These are phyloP conservation scores for Falco biarmicus DNA, from an alignment of 2,797 vertebrate species.

Conservation along the genomic window DNA sequence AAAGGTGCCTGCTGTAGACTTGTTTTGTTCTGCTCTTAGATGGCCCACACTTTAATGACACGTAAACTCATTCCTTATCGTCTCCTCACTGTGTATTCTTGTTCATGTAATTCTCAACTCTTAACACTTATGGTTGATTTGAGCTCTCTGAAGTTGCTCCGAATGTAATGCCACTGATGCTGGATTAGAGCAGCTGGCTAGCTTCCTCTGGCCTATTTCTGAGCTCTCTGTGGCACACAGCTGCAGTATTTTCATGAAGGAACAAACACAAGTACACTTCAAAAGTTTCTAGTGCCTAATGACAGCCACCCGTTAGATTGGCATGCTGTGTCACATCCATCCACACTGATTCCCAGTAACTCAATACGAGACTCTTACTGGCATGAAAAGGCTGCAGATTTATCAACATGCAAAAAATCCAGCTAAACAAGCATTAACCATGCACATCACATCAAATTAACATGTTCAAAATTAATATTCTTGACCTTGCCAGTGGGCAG, in stretches of 20 bases:
- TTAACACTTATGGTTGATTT: not conserved
- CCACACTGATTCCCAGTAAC: not conserved
- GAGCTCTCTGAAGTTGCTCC: slow-evolving; percentile 18
- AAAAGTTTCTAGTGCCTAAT: not conserved
- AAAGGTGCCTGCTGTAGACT: not conserved
- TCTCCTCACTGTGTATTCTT: not conserved
- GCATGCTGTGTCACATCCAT: not conserved
- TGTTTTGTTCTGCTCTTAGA: not conserved
- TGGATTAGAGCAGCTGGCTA: not conserved
- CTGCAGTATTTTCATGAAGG: not conserved
- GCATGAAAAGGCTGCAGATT: slow-evolving; percentile 34
- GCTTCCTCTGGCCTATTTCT: not conserved
- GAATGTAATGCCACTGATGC: not conserved
- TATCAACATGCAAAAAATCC: slow-evolving; percentile 54
- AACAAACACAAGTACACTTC: not conserved
- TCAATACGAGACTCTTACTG: not conserved
- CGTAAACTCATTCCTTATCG: not conserved
- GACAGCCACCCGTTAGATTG: not conserved
- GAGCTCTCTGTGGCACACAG: not conserved
- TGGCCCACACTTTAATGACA: not conserved
- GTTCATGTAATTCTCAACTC: not conserved
- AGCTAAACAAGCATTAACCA: slow-evolving; percentile 63
- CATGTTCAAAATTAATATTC: slow-evolving; percentile 72
- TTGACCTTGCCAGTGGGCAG: slow-evolving; percentile 73
- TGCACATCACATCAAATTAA: slow-evolving; percentile 73